Percentiles rank a stretch among this genome's conserved stretches.
Conservation (phyloP, 1,140 invertebrate genomes). For the Drosophila biarmipes region DNA sequence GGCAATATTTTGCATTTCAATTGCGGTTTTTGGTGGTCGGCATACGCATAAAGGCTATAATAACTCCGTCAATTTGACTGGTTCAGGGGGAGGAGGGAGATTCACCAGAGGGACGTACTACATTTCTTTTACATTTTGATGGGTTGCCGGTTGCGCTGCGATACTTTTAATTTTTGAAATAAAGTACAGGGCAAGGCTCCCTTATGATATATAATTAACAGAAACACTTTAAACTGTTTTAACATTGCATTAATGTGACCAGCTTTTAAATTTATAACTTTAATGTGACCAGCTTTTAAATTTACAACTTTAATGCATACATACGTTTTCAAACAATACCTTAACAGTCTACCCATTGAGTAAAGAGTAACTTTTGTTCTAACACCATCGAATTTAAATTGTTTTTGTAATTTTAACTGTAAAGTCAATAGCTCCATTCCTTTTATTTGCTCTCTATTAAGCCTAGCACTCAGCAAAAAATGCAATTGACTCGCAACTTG, state of each 20-base stretch:
- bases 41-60: slow-evolving; percentile 43
- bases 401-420: not conserved
- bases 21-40: slow-evolving; percentile 59
- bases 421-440: not conserved
- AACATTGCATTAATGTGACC: not conserved
- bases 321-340: not conserved
- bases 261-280: too few relatives aligned
- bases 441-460: slow-evolving; percentile 17
- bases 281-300: not conserved
- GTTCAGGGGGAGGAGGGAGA: slow-evolving; percentile 9
- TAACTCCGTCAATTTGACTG: slow-evolving; percentile 56
- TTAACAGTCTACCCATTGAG: not conserved
- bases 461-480: slow-evolving; percentile 1
- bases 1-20: slow-evolving; percentile 77
- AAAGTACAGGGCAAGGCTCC: not conserved
- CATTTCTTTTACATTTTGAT: slow-evolving; percentile 9
- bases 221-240: too few relatives aligned
- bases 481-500: slow-evolving; percentile 5
- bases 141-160: slow-evolving; percentile 2
- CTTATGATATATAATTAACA: too few relatives aligned
- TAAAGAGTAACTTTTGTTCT: not conserved
- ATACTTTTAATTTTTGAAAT: not conserved
- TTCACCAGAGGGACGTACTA: too few relatives aligned
- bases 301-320: not conserved
- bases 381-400: too few relatives aligned